Base-by-base conservation (phyloP, 2,888 invertebrate species). In the Dichetophora obliterata region DNA sequence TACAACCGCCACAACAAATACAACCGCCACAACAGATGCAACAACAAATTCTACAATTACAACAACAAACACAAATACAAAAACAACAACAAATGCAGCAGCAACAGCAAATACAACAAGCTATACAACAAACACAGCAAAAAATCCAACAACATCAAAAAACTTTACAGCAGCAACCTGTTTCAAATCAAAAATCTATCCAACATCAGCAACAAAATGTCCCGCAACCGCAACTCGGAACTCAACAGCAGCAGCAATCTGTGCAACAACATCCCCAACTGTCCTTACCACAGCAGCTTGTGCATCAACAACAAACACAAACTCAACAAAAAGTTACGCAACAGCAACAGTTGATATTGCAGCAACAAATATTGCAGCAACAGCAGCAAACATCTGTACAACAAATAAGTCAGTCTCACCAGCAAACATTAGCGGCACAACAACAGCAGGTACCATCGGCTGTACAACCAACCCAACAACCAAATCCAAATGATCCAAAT, bases 401-500 rank as follows among this genome's bases (percentile, higher is more conserved):
- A 61, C 80, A 65, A 81, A 83, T 66, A 6, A 43, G 14, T 75
- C 85, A 84, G 59, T n/a, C 81, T 31, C 84, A 84, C 8, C 80
- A 80, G 19, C 80, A 79, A 8, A 14, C 84, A 81, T 27, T 71
- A 78, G 69, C 81, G 81, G 76, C 75, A 54, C 11, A 83, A 80
- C 8, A 37, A 5, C 66, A 66, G 11, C 66, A 66, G 19, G 8
- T 6, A 16, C 81, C 80, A 75, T 80, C 73, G 65, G n/a, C n/a
- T n/a, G 37, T 68, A 78, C 65, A 73, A 75, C 52, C 19, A 69
- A 31, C 11, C 48, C 74, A 24, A 6, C 43, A 82, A 77, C 72
- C 69, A 79, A 76, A 48, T 71, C 19, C 22, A 77, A 84, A 77
- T 86, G 85, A 76, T 82, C 82, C n/a, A n/a, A n/a, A n/a, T n/a